Evolutionary conservation across 2,113 vertebrate species (phyloP), one percentile per base, ranked within the genome.

Genomic region (Sclerurus mexicanus): DNA sequence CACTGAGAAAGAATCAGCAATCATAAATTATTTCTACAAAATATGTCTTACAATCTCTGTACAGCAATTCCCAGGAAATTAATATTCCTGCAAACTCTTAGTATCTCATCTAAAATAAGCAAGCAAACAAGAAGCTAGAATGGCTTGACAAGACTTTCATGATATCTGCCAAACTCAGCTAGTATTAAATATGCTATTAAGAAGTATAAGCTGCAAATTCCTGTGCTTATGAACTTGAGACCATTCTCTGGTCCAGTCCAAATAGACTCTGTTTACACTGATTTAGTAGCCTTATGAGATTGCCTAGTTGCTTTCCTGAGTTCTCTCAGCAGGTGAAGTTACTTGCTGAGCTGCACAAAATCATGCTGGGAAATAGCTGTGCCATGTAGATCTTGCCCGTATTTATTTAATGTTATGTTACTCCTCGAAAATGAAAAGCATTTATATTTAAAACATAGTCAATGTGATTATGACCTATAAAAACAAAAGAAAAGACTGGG

Each of bases 331-430:
- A 90, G 93, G 80, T 90, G 81, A 97, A 90, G 92, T 71, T 75
- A 66, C 89, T 96, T 75, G 83, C 50, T 76, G 90, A 95, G 82
- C 66, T 90, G 56, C 56, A 89, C 50, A 58, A 55, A 95, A 89
- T 91, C 83, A 64, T 95, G 81, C 93, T 95, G 81, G 71, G 79
- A 90, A 85, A 89, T 73, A 93, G 52, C 60, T 82, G 42, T 73
- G 85, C 89, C 72, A 39, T 72, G 83, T 74, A 87, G n/a, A 28
- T 84, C 76, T 91, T 88, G 73, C 66, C 46, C 37, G 39, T 85
- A 85, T 94, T 95, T 95, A 95, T 96, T 96, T 88, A 93, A 95
- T 95, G 71, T 69, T 67, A 68, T 66, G 68, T 96, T 94, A 74
- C 81, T 87, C 64, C 68, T 80, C 5, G n/a, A 89, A 83, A 96